Conservation (phyloP, 2,888 invertebrate genomes). For the Hirtodrosophila duncani region DNA sequence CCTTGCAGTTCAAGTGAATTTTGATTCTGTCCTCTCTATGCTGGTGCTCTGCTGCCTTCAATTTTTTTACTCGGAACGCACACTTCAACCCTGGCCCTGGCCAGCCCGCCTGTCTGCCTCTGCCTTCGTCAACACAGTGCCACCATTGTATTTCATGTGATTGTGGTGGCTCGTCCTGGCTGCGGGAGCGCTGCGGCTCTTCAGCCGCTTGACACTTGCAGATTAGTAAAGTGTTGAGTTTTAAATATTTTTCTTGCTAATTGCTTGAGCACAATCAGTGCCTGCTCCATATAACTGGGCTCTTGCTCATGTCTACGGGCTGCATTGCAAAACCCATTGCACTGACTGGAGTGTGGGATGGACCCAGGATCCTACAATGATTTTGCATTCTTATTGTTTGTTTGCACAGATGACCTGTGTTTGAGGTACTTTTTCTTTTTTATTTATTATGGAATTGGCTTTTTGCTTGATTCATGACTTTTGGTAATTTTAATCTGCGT, state of each 20-base stretch:
- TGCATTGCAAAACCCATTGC: constrained; percentile 18
- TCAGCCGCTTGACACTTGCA: constrained; percentile 74
- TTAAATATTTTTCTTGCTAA: constrained; percentile 71
- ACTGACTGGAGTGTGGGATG: background rate
- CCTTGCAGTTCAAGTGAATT: constrained; percentile 56
- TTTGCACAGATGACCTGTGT: constrained; percentile 33
- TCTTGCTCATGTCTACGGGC: constrained; percentile 8
- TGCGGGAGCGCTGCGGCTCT: constrained; percentile 34
- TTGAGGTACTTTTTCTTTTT: constrained; percentile 11
- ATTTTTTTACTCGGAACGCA: constrained; percentile 56
- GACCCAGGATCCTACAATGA: constrained; percentile 50
- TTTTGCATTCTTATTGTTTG: constrained; percentile 52
- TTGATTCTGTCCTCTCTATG: constrained; percentile 54
- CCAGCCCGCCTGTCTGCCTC: constrained; percentile 22
- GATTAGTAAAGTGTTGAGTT: constrained; percentile 75
- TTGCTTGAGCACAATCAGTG: constrained; percentile 63
- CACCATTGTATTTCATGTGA: constrained; percentile 44
- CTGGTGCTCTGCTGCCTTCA: constrained; percentile 10
- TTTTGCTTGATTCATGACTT: constrained; percentile 74
- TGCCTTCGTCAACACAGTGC: constrained; percentile 59
- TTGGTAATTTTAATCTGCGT: constrained; percentile 51
- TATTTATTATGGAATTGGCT: constrained; percentile 71
- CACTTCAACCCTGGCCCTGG: constrained; percentile 61
- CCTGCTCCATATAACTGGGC: constrained; percentile 57
- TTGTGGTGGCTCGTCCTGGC: constrained; percentile 12